Evolutionary conservation across 2,888 invertebrate species (phyloP), one percentile per base, ranked within the genome.

Genomic region (Hoplodrina blanda): DNA sequence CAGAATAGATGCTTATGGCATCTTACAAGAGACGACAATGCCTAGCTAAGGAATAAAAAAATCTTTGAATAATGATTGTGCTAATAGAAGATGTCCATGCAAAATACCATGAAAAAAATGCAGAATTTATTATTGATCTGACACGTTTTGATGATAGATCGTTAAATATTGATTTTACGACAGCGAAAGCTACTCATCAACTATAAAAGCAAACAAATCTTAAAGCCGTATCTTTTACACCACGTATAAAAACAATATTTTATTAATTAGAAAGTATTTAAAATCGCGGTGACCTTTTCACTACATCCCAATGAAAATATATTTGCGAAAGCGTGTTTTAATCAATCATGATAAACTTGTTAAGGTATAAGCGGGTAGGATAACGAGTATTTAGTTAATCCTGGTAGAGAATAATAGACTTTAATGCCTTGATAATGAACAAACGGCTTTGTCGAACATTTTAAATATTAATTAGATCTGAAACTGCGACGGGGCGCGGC

Each of bases 261-360:
- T 44, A 52, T 66, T 70, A 55, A 73, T 76, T 82, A 81, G 83
- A 82, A 82, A 82, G 83, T 82, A 78, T 83, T 70, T 46, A 78
- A 69, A 70, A 77, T 69, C 54, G 55, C 60, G 44, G 46, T 69
- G 67, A 78, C 72, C 77, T 77, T 73, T 80, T 68, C 56, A 50
- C 60, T 64, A 69, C 30, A 63, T 60, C 54, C 71, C 62, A 80
- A 62, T 76, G 65, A 59, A 60, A 72, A 80, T 68, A 75, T 54
- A 76, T 66, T 68, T 67, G 65, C 54, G 75, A 83, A 83, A 83
- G 71, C 68, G 73, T 79, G 57, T 59, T 65, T 53, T 57, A 75
- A 81, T 76, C 69, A 64, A 78, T 74, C 65, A 68, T 72, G 64
- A 82, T 78, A 73, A 73, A 69, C 49, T 62, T 69, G 57, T 67